Conservation (phyloP, 2,113 vertebrate species). For the Cinclus mexicanus region DNA sequence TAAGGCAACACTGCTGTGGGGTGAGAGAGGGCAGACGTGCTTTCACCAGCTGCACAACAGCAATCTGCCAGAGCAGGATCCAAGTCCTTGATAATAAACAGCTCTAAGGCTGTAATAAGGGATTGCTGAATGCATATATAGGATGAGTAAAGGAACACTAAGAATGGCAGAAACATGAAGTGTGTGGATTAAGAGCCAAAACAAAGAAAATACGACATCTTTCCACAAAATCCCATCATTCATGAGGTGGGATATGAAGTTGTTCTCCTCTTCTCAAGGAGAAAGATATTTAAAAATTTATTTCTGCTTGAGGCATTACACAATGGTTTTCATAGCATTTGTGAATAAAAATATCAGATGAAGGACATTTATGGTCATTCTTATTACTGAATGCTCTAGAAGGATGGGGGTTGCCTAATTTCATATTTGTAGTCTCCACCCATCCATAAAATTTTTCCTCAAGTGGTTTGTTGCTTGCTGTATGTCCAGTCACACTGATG, state of each 20-base stretch:
- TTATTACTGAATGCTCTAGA: not conserved
- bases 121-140: not conserved
- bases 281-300: not conserved
- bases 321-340: not conserved
- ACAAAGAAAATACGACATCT: not conserved
- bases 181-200: not conserved
- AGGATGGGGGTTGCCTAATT: not conserved
- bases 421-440: not conserved
- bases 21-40: not conserved
- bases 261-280: not conserved
- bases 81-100: not conserved
- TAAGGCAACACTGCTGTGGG: not conserved
- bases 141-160: not conserved
- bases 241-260: fast-evolving
- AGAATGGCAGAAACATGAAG: not conserved
- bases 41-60: not conserved
- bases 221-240: not conserved
- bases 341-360: conserved; percentile 39
- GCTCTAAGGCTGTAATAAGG: not conserved
- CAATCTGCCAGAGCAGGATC: not conserved
- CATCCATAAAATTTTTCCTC: not conserved
- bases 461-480: not conserved
- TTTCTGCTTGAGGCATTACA: not conserved
- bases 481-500: not conserved
- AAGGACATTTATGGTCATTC: conserved; percentile 22